phyloP scores from a whole-genome alignment of 2,113 vertebrate genomes.

The Cacatua alba region DNA sequence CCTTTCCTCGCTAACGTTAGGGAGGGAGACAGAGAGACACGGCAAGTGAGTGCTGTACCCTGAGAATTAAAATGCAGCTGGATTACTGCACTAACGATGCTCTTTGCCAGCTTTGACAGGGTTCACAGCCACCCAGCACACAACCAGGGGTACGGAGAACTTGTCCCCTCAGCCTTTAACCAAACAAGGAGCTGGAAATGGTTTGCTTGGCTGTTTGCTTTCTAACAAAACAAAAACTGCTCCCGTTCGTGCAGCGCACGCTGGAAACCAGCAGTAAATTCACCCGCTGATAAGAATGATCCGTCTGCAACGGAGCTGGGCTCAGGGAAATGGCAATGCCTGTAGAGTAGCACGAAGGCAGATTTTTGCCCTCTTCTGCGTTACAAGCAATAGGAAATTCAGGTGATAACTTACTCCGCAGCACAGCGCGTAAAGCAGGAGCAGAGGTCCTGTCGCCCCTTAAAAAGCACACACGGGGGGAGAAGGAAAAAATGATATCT shows the following conservation, averaged over 20 bases:
- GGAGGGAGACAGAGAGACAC: background rate
- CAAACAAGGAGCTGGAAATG: background rate
- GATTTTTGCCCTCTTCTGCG: background rate
- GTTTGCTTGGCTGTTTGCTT: background rate
- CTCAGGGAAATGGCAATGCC: background rate
- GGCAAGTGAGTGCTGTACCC: background rate
- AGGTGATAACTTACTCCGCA: background rate
- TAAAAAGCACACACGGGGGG: accelerated
- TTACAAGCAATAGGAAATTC: background rate
- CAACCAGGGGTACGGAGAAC: background rate
- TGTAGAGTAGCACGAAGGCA: accelerated
- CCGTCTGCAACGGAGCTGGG: accelerated
- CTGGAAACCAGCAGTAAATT: slow-evolving; percentile 5
- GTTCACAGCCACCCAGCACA: background rate
- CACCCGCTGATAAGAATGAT: background rate
- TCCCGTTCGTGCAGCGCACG: background rate
- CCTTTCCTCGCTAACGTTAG: slow-evolving; percentile 4
- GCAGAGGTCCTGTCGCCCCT: background rate
- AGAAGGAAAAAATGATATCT: background rate
- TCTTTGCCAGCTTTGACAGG: background rate
- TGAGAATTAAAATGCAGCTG: slow-evolving; percentile 30
- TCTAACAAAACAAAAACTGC: background rate
- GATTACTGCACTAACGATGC: background rate
- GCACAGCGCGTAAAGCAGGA: background rate
- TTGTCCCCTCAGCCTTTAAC: background rate